These are phyloP conservation scores for Muricea muricata DNA, from an alignment of 92 coral and sea anemone species.

Conservation along the genomic window DNA sequence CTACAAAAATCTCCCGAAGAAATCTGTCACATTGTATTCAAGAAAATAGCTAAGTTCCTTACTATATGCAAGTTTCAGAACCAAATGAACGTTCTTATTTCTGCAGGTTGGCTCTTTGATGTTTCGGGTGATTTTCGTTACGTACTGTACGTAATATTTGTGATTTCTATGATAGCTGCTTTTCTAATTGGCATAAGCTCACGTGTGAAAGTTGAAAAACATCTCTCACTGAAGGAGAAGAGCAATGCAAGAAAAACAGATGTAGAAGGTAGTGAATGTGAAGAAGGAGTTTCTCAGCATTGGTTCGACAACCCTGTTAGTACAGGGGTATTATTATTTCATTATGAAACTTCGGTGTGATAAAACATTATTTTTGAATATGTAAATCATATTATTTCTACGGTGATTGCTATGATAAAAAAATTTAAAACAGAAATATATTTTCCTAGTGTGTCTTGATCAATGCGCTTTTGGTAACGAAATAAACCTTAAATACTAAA, in stretches of 20 bases:
- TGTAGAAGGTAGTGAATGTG: neutral
- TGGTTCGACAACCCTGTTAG: neutral
- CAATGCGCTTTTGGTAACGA: too few relatives aligned
- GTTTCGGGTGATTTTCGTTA: slow-evolving; percentile 27
- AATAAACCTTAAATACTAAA: too few relatives aligned
- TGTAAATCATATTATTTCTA: too few relatives aligned
- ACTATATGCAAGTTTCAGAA: too few relatives aligned
- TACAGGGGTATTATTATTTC: neutral
- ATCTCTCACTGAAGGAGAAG: slow-evolving; percentile 9
- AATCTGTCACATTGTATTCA: too few relatives aligned
- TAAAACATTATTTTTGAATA: too few relatives aligned
- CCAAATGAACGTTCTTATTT: neutral
- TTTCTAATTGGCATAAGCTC: neutral
- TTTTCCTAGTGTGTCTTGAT: too few relatives aligned
- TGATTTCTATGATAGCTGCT: neutral
- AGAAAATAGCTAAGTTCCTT: too few relatives aligned
- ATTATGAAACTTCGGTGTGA: neutral
- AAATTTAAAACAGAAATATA: too few relatives aligned
- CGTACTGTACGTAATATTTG: neutral
- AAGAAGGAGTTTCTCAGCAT: neutral
- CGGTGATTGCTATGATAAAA: too few relatives aligned
- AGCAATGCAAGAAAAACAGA: neutral
- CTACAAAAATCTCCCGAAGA: too few relatives aligned
- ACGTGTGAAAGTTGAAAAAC: slow-evolving; percentile 21
- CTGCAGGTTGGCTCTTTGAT: slow-evolving; percentile 20